phyloP scores from a whole-genome alignment of 1,140 invertebrate species.

The Diachasma alloeum region DNA sequence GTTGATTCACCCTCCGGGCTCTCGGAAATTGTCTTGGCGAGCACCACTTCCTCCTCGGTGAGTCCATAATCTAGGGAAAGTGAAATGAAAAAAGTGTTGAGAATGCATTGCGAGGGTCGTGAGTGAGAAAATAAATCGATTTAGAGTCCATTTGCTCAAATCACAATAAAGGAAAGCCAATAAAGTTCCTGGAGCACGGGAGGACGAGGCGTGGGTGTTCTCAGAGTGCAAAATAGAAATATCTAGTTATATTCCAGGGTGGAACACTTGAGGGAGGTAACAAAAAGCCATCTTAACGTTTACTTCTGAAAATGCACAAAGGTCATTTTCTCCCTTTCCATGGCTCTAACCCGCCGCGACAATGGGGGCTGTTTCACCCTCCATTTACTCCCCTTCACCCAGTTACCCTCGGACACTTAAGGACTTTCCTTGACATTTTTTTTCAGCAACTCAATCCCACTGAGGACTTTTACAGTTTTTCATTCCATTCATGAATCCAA shows the following conservation, averaged over 20 bases:
- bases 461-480: not conserved
- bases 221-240: not conserved
- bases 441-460: not conserved
- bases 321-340: not conserved
- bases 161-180: slow-evolving; percentile 4
- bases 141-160: slow-evolving; percentile 54
- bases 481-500: not conserved
- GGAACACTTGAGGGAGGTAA: not conserved
- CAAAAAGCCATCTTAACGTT: not conserved
- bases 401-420: slow-evolving; percentile 22
- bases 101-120: not conserved
- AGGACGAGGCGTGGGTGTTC: slow-evolving; percentile 16
- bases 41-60: slow-evolving; percentile 88
- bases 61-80: slow-evolving; percentile 74
- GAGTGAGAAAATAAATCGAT: slow-evolving; percentile 34
- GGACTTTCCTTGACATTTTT: not conserved
- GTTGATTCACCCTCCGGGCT: slow-evolving; percentile 76
- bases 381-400: slow-evolving; percentile 33
- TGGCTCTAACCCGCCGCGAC: not conserved
- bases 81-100: not conserved
- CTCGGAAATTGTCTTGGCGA: slow-evolving; percentile 80
- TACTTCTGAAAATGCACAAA: not conserved
- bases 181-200: not conserved
- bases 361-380: slow-evolving; percentile 35
- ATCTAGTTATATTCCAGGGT: not conserved